A percentile compares a stretch with the other conserved stretches of the same genome.
Conservation (phyloP, 2,797 vertebrate genomes). For the Distichodus sexfasciatus region DNA sequence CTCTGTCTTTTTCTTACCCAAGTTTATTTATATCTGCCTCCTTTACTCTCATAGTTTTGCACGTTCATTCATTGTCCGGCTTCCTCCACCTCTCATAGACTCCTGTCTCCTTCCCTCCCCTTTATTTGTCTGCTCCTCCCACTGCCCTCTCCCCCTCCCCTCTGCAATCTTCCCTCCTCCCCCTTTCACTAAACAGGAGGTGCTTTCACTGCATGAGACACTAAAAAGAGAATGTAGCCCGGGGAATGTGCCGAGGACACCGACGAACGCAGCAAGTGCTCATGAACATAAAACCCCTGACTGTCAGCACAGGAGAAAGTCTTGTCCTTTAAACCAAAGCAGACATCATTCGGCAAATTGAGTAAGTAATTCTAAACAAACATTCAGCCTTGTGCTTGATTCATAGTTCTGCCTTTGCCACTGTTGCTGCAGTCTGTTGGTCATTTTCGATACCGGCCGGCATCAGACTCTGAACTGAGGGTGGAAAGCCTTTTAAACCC, state of each 20-base stretch:
- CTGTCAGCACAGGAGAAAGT: neutral
- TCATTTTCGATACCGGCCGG: neutral
- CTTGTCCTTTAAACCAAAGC: slow-evolving; percentile 7
- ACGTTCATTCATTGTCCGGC: neutral
- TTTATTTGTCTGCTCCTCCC: neutral
- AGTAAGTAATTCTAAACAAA: slow-evolving; percentile 37
- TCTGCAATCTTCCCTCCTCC: slow-evolving; percentile 1
- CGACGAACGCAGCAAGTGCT: slow-evolving; percentile 2
- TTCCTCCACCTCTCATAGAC: slow-evolving; percentile 17
- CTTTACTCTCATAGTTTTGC: slow-evolving; percentile 11
- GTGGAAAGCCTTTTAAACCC: too few relatives aligned
- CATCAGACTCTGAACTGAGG: neutral
- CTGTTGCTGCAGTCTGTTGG: slow-evolving; percentile 2
- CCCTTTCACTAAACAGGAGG: slow-evolving; percentile 43
- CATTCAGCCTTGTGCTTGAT: neutral
- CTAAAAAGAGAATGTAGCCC: slow-evolving; percentile 30
- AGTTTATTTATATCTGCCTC: slow-evolving; percentile 6
- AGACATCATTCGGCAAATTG: slow-evolving; percentile 11
- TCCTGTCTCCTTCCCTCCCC: neutral
- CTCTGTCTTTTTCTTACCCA: neutral
- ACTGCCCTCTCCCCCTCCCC: neutral
- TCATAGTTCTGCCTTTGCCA: neutral
- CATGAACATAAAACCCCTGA: slow-evolving; percentile 3
- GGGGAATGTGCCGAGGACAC: slow-evolving; percentile 14
- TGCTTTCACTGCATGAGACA: slow-evolving; percentile 24